Evolutionary conservation across 1,140 invertebrate species (phyloP), one percentile per base, ranked within the genome.

Genomic region (Epicauta chinensis): DNA sequence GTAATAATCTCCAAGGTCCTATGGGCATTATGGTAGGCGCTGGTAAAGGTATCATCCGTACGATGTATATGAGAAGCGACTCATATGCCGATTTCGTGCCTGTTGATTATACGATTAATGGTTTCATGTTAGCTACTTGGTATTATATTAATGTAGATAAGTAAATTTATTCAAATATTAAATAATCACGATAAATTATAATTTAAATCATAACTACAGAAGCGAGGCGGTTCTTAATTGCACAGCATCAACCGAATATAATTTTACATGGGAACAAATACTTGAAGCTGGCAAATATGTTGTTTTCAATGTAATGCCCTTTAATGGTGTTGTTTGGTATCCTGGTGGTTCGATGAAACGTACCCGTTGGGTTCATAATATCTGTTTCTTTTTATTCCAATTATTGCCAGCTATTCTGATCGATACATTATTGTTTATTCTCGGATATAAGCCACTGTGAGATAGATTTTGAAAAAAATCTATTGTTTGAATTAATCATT

Each of bases 1-100:
- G 89, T 2, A 92, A 95, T 64, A 95, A 94, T 64, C 82, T 91
- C 44, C 93, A 93, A 67, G 91, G 91, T 16, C 89, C 91, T 0
- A 89, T 85, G 43, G 91, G 84, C 11, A 68, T 87, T 1, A 69
- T 87, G 10, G 85, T 86, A 14, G 84, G 82, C 1, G 83, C 83
- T 43, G 89, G 90, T 13, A 93, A 92, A 73, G 91, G 90, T 4
- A 81, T 93, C 0, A 79, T 93, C 36, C 73, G 89, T 34, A 83
- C 86, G 1, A 91, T 93, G 86, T 84, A 85, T 60, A 89, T 88
- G 62, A 80, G 88, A 61, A 76, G 80, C 43, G 77, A 80, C 48
- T 80, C 82, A 15, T 86, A 86, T 55, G 88, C 89, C 0, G 91
- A 94, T 72, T 84, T 90, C 57, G 70, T 94, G 11, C 91, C 91